phyloP scores from a whole-genome alignment of 2,888 invertebrate species.

The Nephrotoma guestfalica region DNA sequence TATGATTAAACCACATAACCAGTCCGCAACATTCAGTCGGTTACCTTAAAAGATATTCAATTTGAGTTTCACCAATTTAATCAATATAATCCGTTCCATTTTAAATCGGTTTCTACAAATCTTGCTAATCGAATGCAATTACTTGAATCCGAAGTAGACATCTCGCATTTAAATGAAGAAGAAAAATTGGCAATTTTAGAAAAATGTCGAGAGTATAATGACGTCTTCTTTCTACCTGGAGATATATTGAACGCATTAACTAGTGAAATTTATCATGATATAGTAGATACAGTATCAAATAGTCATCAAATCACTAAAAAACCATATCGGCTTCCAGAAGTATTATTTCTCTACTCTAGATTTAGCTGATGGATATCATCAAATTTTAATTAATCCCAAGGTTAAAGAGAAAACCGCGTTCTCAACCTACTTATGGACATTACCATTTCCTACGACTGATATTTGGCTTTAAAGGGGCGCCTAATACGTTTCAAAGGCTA shows the following conservation, averaged over 20 bases:
- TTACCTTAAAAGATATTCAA: background rate
- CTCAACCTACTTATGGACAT: conserved; percentile 8
- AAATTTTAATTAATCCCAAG: conserved; percentile 6
- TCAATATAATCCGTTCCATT: too few species aligned
- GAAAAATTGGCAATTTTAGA: too few species aligned
- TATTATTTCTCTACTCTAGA: conserved; percentile 11
- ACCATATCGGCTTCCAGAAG: background rate
- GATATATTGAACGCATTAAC: background rate
- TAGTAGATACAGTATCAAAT: background rate
- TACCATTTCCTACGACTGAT: background rate
- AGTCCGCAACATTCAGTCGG: background rate
- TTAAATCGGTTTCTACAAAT: background rate
- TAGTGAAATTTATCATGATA: background rate
- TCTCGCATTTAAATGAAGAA: too few species aligned
- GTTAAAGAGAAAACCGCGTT: conserved; percentile 14
- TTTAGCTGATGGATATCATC: conserved; percentile 11
- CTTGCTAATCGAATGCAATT: background rate
- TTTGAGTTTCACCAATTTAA: too few species aligned
- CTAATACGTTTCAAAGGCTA: background rate
- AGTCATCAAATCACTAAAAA: background rate
- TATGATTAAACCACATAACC: too few species aligned
- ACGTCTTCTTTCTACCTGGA: too few species aligned
- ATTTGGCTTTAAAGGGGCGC: background rate
- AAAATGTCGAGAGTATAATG: too few species aligned
- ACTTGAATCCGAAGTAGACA: background rate